Evolutionary conservation across 2,113 vertebrate genomes (phyloP).

Genomic region (Erythrolamprus reginae): DNA sequence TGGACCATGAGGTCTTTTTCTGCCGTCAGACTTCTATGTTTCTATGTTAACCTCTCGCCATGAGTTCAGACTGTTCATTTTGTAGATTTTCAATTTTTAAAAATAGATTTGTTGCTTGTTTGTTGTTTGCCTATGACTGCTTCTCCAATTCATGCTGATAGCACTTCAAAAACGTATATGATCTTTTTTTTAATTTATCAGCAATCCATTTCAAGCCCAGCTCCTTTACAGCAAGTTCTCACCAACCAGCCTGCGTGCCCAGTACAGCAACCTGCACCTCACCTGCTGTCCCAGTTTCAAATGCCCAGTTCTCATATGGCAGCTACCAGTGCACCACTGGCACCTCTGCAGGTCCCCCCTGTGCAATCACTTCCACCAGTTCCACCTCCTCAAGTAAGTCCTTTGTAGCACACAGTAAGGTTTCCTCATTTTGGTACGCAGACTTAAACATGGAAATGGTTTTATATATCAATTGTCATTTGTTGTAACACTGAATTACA

Average conservation of each 20-base stretch:
- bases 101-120: not conserved
- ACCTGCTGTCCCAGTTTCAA: slow-evolving; percentile 65
- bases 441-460: not conserved
- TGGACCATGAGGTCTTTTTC: no score
- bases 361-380: slow-evolving; percentile 61
- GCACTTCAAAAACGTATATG: rapidly evolving
- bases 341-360: slow-evolving; percentile 79
- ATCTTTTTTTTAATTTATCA: slow-evolving; percentile 27
- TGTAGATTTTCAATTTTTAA: not conserved
- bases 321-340: slow-evolving; percentile 58
- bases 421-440: not conserved
- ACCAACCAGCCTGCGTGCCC: slow-evolving; percentile 65
- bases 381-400: slow-evolving; percentile 76
- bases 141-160: not conserved
- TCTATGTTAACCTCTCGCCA: not conserved
- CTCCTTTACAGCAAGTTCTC: slow-evolving; percentile 70
- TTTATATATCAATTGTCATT: not conserved
- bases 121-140: not conserved
- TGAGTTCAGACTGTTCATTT: not conserved
- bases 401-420: rapidly evolving
- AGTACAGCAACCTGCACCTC: slow-evolving; percentile 59
- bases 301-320: slow-evolving; percentile 65
- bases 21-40: no score
- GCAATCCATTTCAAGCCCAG: slow-evolving; percentile 60
- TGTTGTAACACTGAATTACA: not conserved